Base-by-base conservation (phyloP, 2,888 invertebrate species). In the Coleophora deauratella region DNA sequence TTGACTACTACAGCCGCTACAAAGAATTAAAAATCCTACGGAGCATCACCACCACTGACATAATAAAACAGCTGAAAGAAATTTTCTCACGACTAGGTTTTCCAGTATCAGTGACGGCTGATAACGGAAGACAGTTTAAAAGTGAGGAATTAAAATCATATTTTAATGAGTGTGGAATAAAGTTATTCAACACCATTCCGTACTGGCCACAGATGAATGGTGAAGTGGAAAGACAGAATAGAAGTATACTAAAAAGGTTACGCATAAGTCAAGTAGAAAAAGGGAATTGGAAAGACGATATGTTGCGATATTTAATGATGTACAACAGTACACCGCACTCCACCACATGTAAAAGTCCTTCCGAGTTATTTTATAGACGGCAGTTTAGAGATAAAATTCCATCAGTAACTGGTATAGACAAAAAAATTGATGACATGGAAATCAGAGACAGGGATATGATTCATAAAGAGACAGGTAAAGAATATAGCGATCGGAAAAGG, bases 181-280 rank as follows among this genome's bases (percentile, higher is more conserved):
- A 6, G 3, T 7, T 58, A 1, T 51, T 33, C 33, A 44, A 49
- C 34, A 45, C 54, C 3, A 33, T 55, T 8, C 57, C 59, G 1
- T 59, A 56, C 27, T 55, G 52, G 51, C 57, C 47, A 0, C 56
- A 59, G 45, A 45, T 47, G 28, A 57, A 59, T 31, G 55, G 57
- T 0, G 54, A 57, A 33, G 54, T 55, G 0, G 56, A 58, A 32
- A 21, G 38, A 21, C 32, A 38, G n/a, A n/a, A n/a, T n/a, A n/a
- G n/a, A n/a, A n/a, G n/a, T n/a, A n/a, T n/a, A n/a, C n/a, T n/a
- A n/a, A 32, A 43, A 37, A n/a, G 43, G 2, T 27, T 43, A 7
- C 27, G 31, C 7, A 43, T 43, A 27, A 37, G 40, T 30, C 33
- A 43, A 27, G 33, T 33, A 11, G 42, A 43, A 32, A 43, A 36